A percentile compares a stretch with the other conserved stretches of the same genome.
phyloP scores from a whole-genome alignment of 2,888 invertebrate genomes.

The Zeuzera pyrina region DNA sequence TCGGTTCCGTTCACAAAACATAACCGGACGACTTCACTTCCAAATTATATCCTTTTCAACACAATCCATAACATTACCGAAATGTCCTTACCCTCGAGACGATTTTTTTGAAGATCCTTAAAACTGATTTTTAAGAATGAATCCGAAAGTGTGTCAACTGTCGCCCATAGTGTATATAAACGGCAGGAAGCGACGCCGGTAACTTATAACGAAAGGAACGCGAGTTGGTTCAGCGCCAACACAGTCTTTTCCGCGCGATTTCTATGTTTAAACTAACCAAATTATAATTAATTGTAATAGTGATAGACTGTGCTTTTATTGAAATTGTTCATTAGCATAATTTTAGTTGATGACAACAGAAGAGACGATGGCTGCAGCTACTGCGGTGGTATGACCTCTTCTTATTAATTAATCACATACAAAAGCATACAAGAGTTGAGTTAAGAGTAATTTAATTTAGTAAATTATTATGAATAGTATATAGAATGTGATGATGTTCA shows the following conservation, averaged over 20 bases:
- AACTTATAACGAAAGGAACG: constrained; percentile 15
- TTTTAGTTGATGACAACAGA: constrained; percentile 36
- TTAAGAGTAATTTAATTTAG: too few relatives aligned
- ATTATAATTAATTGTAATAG: background rate
- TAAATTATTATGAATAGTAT: too few relatives aligned
- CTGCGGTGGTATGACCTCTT: constrained; percentile 47
- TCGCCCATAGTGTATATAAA: constrained; percentile 16
- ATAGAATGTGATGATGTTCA: too few relatives aligned
- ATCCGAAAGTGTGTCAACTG: constrained; percentile 6
- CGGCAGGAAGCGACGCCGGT: constrained; percentile 17
- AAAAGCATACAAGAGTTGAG: too few relatives aligned
- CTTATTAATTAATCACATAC: constrained; percentile 3
- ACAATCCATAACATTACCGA: background rate
- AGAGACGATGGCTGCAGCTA: constrained; percentile 41
- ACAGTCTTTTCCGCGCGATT: constrained; percentile 15
- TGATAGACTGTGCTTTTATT: constrained; percentile 2
- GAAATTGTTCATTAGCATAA: background rate
- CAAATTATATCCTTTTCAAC: constrained; percentile 1
- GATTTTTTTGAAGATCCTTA: too few relatives aligned
- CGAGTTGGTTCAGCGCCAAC: constrained; percentile 11
- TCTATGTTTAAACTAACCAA: constrained; percentile 10
- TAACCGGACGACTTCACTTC: constrained; percentile 64
- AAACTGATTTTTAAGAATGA: background rate
- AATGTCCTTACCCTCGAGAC: too few relatives aligned
- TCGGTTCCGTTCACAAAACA: constrained; percentile 66